phyloP scores from a whole-genome alignment of 37 sponge, comb jelly and placozoan genomes.

The Aplysina aerophoba region DNA sequence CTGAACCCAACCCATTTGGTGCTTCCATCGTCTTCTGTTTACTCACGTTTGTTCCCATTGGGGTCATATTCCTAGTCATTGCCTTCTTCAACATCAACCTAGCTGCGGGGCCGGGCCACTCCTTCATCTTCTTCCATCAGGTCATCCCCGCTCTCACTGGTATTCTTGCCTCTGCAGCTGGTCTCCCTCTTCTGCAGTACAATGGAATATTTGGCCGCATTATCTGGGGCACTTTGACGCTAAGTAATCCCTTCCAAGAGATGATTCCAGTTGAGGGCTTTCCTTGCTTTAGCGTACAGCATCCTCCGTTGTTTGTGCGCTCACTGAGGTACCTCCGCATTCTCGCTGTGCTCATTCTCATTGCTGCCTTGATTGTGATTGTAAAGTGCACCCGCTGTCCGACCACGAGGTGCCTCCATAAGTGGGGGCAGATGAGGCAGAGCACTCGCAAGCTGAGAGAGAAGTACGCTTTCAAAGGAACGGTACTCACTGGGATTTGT shows the following conservation, averaged over 20 bases:
- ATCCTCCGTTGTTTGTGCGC: neutral
- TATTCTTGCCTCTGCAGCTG: neutral
- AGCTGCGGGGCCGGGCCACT: neutral
- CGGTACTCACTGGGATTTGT: neutral
- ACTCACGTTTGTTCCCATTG: neutral
- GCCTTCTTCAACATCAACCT: constrained; percentile 20
- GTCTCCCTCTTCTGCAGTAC: neutral
- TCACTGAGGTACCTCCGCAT: neutral
- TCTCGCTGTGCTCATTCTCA: neutral
- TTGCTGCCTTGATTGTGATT: neutral
- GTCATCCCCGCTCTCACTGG: neutral
- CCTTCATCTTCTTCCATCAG: constrained; percentile 25
- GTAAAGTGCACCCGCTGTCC: constrained; percentile 1
- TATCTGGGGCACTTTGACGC: constrained; percentile 13
- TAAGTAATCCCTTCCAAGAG: neutral
- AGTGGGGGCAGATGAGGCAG: neutral
- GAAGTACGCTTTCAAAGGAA: neutral
- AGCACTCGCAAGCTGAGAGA: neutral
- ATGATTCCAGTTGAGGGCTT: neutral
- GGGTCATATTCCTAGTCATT: neutral
- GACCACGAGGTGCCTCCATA: neutral
- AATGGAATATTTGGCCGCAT: neutral
- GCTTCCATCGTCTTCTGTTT: neutral
- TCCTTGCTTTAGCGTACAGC: neutral
- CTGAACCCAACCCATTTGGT: neutral